Base-by-base conservation (phyloP, 2,888 invertebrate genomes). In the Argynnis bischoffii region DNA sequence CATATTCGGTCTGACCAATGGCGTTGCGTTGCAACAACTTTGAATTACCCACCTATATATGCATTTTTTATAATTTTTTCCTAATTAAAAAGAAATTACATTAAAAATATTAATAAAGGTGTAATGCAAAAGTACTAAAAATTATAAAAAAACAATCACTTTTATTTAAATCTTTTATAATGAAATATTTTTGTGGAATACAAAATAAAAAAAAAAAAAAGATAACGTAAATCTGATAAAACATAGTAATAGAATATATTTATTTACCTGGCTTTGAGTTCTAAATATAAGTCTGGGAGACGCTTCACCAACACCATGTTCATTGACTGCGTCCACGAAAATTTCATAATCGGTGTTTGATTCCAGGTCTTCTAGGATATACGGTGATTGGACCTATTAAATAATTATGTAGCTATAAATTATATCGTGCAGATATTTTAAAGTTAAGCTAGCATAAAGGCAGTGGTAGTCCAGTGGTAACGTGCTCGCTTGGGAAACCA, bases 281-380 rank as follows among this genome's bases (percentile, higher is more conserved):
- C 95, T 94, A 86, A 97, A 97, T 68, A 97, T 95, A 54, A 97
- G 93, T 72, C 97, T 93, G 3, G 95, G 94, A 21, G 97, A 97
- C 0, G 96, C 94, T 74, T 95, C 95, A 26, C 97, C 96, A 15
- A 95, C 94, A 0, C 97, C 97, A 76, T 97, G 96, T 11, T 94
- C 94, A 85, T 97, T 97, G 35, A 95, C 94, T 0, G 97, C 97
- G 78, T 96, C 95, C 51, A 97, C 95, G 81, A 94, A 97, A 71
- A 96, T 95, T 84, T 97, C 97, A 80, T 97, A 97, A 81, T 96
- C 95, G 0, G 95, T 94, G 79, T 96, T 95, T 1, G 96, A 94
- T 75, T 95, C 94, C 71, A 97, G 88, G 70, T 95, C 94, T 86
- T 96, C 96, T 75, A 97, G 83, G 70, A 97, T 95, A 79, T 94